Evolutionary conservation across 2,797 vertebrate species (phyloP).

Genomic region (Onychomys torridus): DNA sequence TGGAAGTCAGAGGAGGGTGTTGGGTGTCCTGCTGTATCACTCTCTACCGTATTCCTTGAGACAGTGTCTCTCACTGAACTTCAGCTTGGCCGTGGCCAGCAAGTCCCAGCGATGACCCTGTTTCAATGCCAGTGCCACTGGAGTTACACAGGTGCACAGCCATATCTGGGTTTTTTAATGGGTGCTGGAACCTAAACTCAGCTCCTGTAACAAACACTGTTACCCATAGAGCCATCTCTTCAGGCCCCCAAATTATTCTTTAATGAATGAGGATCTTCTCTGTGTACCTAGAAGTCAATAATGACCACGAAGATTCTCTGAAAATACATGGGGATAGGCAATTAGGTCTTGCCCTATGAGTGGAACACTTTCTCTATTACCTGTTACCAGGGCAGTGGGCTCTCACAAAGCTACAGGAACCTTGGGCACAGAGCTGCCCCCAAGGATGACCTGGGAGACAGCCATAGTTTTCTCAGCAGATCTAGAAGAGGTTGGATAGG

Average conservation of each 20-base stretch:
- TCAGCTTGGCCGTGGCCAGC: neutral
- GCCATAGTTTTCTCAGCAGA: neutral
- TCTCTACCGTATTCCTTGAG: neutral
- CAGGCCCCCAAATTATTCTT: neutral
- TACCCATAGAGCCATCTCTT: neutral
- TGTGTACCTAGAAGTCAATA: neutral
- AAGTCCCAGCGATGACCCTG: neutral
- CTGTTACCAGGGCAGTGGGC: no score
- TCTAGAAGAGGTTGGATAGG: neutral
- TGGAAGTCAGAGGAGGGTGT: neutral
- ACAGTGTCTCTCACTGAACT: neutral
- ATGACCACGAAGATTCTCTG: neutral
- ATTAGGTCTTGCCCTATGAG: neutral
- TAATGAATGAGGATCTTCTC: conserved; percentile 6
- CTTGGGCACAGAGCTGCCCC: neutral
- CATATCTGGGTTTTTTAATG: neutral
- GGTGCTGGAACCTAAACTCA: neutral
- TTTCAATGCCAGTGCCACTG: neutral
- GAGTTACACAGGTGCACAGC: neutral
- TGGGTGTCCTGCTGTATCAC: neutral
- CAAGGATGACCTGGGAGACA: neutral
- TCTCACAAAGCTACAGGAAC: neutral
- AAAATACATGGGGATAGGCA: neutral
- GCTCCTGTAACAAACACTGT: neutral
- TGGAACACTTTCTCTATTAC: neutral